Evolutionary conservation across 2,113 vertebrate genomes (phyloP).

Genomic region (Coryphaenoides rupestris): DNA sequence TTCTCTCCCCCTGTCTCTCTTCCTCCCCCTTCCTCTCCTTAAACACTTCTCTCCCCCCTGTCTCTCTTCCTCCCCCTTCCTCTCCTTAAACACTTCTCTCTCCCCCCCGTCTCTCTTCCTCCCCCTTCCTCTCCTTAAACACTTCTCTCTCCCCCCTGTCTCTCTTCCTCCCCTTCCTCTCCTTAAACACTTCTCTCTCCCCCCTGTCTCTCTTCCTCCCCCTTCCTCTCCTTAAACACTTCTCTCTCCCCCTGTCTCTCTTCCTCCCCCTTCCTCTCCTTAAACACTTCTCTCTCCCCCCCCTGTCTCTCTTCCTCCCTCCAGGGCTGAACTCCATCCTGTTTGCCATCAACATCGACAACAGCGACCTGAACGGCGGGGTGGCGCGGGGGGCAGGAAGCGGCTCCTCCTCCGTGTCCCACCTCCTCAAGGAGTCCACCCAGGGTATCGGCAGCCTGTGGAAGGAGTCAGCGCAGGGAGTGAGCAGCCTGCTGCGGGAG

Average conservation of each 20-base stretch:
- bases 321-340: constrained; percentile 96
- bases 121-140: too few species aligned
- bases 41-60: background rate
- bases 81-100: too few species aligned
- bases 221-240: too few species aligned
- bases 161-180: too few species aligned
- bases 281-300: too few species aligned
- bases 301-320: background rate
- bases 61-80: background rate
- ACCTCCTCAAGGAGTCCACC: constrained; percentile 93
- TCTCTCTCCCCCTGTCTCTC: background rate
- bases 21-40: too few species aligned
- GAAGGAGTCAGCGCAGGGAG: constrained; percentile 94
- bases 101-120: too few species aligned
- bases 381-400: constrained; percentile 36
- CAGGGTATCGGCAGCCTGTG: constrained; percentile 92
- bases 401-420: constrained; percentile 70
- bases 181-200: too few species aligned
- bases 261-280: background rate
- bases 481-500: constrained; percentile 90
- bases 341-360: constrained; percentile 98
- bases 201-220: too few species aligned
- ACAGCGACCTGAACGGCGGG: constrained; percentile 90
- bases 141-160: too few species aligned
- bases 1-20: too few species aligned